A percentile compares a stretch with the other conserved stretches of the same genome.
Evolutionary conservation across 1,140 invertebrate genomes (phyloP).

Genomic region (Drosophila ficusphila): DNA sequence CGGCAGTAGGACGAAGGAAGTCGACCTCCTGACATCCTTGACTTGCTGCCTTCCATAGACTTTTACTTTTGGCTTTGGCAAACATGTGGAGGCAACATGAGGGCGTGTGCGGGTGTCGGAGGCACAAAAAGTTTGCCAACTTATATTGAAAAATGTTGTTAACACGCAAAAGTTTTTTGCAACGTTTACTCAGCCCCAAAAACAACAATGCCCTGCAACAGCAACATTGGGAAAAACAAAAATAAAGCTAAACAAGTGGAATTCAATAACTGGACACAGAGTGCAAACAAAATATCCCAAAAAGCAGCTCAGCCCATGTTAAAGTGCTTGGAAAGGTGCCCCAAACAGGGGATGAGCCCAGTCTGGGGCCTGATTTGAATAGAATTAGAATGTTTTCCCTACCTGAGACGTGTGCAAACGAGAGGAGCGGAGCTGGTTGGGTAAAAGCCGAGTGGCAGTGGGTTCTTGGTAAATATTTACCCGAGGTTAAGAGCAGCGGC

Average conservation of each 20-base stretch:
- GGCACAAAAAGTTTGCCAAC: slow-evolving; percentile 76
- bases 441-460: not conserved
- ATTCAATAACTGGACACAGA: slow-evolving; percentile 79
- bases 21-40: slow-evolving; percentile 74
- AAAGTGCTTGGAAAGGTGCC: slow-evolving; percentile 68
- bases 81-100: slow-evolving; percentile 52
- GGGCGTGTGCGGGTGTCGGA: slow-evolving; percentile 34
- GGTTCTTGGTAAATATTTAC: slow-evolving; percentile 67
- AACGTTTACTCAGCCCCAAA: slow-evolving; percentile 73
- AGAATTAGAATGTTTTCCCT: slow-evolving; percentile 52
- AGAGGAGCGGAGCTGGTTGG: not conserved
- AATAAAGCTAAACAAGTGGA: slow-evolving; percentile 77
- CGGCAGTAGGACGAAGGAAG: slow-evolving; percentile 51
- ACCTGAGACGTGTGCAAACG: slow-evolving; percentile 41
- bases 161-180: slow-evolving; percentile 79
- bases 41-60: slow-evolving; percentile 77
- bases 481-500: slow-evolving; percentile 53
- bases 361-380: slow-evolving; percentile 63
- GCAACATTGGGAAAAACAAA: slow-evolving; percentile 41
- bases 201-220: slow-evolving; percentile 23
- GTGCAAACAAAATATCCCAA: slow-evolving; percentile 71
- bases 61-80: slow-evolving; percentile 78
- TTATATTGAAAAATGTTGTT: slow-evolving; percentile 83
- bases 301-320: slow-evolving; percentile 68
- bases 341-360: slow-evolving; percentile 9